Evolutionary conservation across 2,797 vertebrate genomes (phyloP).

Genomic region (Sebastes wilsoni): DNA sequence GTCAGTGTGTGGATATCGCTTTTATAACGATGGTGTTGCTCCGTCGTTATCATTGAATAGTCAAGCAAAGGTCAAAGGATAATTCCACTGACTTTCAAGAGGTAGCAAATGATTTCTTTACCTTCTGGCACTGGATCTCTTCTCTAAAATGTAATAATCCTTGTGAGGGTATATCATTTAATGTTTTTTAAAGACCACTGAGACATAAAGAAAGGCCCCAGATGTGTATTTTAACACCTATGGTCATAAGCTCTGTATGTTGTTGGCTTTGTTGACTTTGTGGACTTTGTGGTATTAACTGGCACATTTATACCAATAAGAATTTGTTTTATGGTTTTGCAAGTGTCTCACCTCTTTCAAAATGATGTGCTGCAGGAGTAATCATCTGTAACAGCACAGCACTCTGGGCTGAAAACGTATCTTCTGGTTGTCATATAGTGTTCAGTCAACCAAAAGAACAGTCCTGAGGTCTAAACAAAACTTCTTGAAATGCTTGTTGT

Average conservation of each 20-base stretch:
- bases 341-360: not conserved
- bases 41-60: not conserved
- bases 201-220: not conserved
- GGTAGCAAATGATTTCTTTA: not conserved
- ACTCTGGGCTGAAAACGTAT: not conserved
- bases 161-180: not conserved
- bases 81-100: not conserved
- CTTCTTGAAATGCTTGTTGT: slow-evolving; percentile 5
- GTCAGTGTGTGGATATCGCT: not conserved
- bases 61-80: not conserved
- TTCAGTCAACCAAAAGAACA: slow-evolving; percentile 37
- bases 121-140: not conserved
- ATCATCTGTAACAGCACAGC: not conserved
- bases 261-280: not conserved
- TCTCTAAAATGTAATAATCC: not conserved
- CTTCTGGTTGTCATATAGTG: slow-evolving; percentile 20
- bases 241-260: not conserved
- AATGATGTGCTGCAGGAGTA: not conserved
- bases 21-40: not conserved
- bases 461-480: slow-evolving; percentile 30
- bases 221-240: not conserved
- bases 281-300: not conserved
- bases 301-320: not conserved
- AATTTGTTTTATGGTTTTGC: not conserved
- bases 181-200: not conserved